Evolutionary conservation across 2,888 invertebrate species (phyloP).

Genomic region (Hylaea fasciaria): DNA sequence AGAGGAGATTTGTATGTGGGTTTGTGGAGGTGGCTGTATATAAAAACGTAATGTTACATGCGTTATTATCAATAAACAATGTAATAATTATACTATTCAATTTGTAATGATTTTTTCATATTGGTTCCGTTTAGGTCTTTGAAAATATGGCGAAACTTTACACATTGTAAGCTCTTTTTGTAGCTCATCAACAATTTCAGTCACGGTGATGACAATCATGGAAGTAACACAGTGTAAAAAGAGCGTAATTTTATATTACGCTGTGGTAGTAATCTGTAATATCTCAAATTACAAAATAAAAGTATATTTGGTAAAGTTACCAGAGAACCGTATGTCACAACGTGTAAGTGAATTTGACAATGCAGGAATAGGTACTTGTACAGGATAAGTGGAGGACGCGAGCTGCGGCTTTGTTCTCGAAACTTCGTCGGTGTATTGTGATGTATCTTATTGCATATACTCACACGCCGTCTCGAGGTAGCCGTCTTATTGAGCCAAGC

Average conservation of each 20-base stretch:
- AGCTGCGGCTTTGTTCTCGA: constrained; percentile 78
- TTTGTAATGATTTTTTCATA: too few relatives aligned
- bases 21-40: constrained; percentile 4
- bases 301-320: not conserved
- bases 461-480: constrained; percentile 51
- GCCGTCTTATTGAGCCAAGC: constrained; percentile 7
- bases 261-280: too few relatives aligned
- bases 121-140: too few relatives aligned
- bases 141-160: too few relatives aligned
- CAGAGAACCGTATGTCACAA: constrained; percentile 53
- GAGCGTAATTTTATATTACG: too few relatives aligned
- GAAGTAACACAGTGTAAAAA: too few relatives aligned
- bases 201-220: too few relatives aligned
- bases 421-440: constrained; percentile 70
- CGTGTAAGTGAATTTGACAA: constrained; percentile 78
- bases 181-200: not conserved
- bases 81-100: too few relatives aligned
- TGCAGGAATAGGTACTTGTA: constrained; percentile 70
- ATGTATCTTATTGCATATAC: constrained; percentile 76
- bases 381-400: constrained; percentile 63
- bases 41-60: too few relatives aligned
- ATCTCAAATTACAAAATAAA: too few relatives aligned
- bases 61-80: too few relatives aligned
- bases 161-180: too few relatives aligned
- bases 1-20: constrained; percentile 3